Conservation (phyloP, 2,888 invertebrate species). For the Orthosia gracilis region DNA sequence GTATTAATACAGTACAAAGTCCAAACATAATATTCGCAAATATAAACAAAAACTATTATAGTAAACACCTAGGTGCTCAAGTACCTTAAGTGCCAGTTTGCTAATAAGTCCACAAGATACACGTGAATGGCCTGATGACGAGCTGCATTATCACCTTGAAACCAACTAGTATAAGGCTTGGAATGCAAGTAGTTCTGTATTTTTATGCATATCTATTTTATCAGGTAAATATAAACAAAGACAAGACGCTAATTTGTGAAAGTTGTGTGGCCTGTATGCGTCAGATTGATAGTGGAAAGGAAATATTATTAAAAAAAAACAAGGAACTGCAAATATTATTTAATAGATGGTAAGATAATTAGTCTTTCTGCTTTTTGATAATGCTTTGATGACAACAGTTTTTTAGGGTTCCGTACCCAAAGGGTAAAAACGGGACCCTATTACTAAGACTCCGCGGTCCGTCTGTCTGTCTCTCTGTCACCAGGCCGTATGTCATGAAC, state of each 20-base stretch:
- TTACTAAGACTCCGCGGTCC: no score
- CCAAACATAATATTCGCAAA: neutral
- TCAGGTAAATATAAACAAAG: slow-evolving; percentile 40
- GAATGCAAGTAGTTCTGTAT: slow-evolving; percentile 31
- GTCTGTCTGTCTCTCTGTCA: no score
- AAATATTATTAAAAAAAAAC: neutral
- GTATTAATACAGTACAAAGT: neutral
- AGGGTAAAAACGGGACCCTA: no score
- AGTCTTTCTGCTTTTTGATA: neutral
- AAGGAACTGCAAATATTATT: slow-evolving; percentile 3
- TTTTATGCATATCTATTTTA: slow-evolving; percentile 26
- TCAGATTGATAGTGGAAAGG: slow-evolving; percentile 1
- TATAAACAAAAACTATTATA: neutral
- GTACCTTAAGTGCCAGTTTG: slow-evolving; percentile 3
- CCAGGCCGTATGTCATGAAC: no score
- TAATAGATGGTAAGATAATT: neutral
- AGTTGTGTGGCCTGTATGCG: slow-evolving; percentile 35
- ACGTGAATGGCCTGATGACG: slow-evolving; percentile 21
- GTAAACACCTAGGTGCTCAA: neutral
- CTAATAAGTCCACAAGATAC: slow-evolving; percentile 24
- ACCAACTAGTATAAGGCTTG: slow-evolving; percentile 6
- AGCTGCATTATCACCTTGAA: slow-evolving; percentile 34
- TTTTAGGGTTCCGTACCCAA: no score
- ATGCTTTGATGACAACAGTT: neutral
- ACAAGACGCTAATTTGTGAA: slow-evolving; percentile 19